Base-by-base conservation (phyloP, 2,888 invertebrate species). In the Notodonta dromedarius region DNA sequence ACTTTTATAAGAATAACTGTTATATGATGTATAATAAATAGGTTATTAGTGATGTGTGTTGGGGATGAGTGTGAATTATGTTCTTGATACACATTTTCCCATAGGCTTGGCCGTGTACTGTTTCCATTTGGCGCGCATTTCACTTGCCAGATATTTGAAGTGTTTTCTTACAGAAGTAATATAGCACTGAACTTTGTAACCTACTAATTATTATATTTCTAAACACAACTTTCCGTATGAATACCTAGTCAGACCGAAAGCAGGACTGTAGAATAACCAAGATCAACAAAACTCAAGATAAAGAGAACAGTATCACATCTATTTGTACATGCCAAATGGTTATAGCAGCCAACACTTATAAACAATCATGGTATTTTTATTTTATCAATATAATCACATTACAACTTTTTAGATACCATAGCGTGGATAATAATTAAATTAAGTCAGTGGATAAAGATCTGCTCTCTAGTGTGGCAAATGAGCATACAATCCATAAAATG, bases 1-100 rank as follows among this genome's bases (percentile, higher is more conserved):
- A 84, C 81, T 85, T 87, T 88, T 88, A 83, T 88, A 87, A 79
- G 82, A 83, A 83, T 80, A 84, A 83, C 77, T 87, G 89, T 90
- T 90, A 87, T 86, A 87, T 86, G 83, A 83, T 88, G 84, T 88
- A 85, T 84, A 87, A 87, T 83, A 74, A 76, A 77, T 77, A 77
- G 76, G 79, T 75, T 83, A 83, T 2, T 84, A 84, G 70, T 83
- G 70, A 66, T 80, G 71, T 81, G 76, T 82, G 83, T 80, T 76
- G 76, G 67, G 72, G 70, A 75, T 76, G 78, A 64, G 77, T 78
- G 76, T 76, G 79, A 58, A 63, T 67, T 69, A 65, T 67, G 63
- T 70, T 69, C 64, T 67, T 73, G 67, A 70, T 66, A 66, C 66
- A 67, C 64, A 74, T 70, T 65, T 63, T 61, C 58, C 62, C 57